Base-by-base conservation (phyloP, 2,797 vertebrate species). In the Siniperca undulata region DNA sequence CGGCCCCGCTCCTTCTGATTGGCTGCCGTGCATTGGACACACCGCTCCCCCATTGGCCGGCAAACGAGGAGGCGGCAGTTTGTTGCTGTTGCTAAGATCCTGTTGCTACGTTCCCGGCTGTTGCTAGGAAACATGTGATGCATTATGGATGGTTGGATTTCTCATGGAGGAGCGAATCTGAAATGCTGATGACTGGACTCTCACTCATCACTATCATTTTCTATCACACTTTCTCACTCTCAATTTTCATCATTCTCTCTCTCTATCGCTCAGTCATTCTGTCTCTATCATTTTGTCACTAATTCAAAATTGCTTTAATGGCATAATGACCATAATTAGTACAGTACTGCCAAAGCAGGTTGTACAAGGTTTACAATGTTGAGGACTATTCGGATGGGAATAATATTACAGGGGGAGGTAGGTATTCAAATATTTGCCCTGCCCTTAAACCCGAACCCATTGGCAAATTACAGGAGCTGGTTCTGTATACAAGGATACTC, bases 61-160 rank as follows among this genome's bases (percentile, higher is more conserved):
- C 50, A 0, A 40, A 34, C 17, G 2, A 68, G 85, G 85, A 85
- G 89, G 83, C 53, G 64, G 81, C 46, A 55, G 85, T 90, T 89
- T 88, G 95, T 87, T 87, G 87, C 95, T 86, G 97, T 97, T 97
- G 96, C 97, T 94, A 97, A 84, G 97, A 94, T 94, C 92, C 93
- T 86, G 96, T 97, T 97, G 97, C 97, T 96, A 97, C 90, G 97
- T 91, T 93, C 91, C 81, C 61, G 50, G 92, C 93, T 89, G 96
- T 96, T 95, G 67, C 95, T 95, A 94, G 96, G 97, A 96, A 94
- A 95, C 95, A 78, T 85, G 94, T 89, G 81, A 96, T 97, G 96
- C 97, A 97, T 97, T 97, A 97, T 97, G 97, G 97, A 97, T 97
- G 96, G 90, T 55, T 87, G 95, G 81, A 92, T 95, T 94, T 94